A percentile compares a stretch with the other conserved stretches of the same genome.
Conservation (phyloP, 1,140 invertebrate species). For the Acromyrmex echinatior region DNA sequence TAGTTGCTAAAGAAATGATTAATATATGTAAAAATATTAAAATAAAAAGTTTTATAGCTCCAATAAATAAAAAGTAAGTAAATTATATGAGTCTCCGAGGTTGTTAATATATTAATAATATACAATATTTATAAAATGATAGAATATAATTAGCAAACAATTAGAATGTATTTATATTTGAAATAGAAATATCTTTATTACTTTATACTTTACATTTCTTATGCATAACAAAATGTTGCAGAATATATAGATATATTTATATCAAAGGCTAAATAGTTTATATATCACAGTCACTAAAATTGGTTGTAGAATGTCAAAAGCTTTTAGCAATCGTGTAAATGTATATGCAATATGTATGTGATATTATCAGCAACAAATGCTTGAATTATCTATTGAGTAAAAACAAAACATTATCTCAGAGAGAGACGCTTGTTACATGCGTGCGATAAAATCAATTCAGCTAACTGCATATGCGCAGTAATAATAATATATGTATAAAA, state of each 20-base stretch:
- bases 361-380: not conserved
- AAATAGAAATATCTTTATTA: not conserved
- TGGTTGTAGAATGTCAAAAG: too few species aligned
- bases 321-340: not conserved
- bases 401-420: not conserved
- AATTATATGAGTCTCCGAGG: too few species aligned
- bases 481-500: not conserved
- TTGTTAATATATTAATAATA: too few species aligned
- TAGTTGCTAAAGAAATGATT: not conserved
- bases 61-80: too few species aligned
- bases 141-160: too few species aligned
- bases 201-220: not conserved
- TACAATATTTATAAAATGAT: too few species aligned
- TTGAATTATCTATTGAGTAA: slow-evolving; percentile 23
- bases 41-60: too few species aligned
- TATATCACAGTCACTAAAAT: not conserved
- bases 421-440: not conserved
- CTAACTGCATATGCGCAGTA: not conserved
- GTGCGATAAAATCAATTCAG: not conserved
- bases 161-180: not conserved
- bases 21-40: not conserved
- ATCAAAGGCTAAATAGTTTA: slow-evolving; percentile 3
- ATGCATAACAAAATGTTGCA: not conserved
- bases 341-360: not conserved
- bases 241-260: not conserved